Percentiles rank a stretch among this genome's conserved stretches.
These are phyloP conservation scores for Tholera decimalis DNA, from an alignment of 2,888 invertebrate genomes.

Conservation along the genomic window DNA sequence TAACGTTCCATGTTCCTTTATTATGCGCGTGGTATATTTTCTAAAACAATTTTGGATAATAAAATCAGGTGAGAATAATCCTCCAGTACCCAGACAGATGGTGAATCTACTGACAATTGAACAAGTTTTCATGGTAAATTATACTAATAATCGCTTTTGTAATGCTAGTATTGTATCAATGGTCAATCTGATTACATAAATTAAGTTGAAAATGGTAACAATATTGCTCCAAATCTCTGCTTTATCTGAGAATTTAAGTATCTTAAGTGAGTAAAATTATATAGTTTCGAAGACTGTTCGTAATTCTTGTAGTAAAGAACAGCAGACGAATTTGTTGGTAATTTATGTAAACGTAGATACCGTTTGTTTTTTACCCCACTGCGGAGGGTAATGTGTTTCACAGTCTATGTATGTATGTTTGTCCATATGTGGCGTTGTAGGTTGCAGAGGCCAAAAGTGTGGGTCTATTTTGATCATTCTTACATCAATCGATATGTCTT, in stretches of 20 bases:
- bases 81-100: background rate
- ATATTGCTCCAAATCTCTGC: background rate
- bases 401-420: too few species aligned
- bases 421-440: too few species aligned
- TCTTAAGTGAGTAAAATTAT: conserved; percentile 2
- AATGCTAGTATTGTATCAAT: background rate
- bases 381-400: too few species aligned
- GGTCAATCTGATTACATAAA: conserved; percentile 20
- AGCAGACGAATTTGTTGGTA: background rate
- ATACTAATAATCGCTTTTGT: conserved; percentile 28
- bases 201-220: conserved; percentile 2
- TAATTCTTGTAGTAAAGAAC: background rate
- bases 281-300: background rate
- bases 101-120: conserved; percentile 28
- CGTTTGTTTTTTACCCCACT: background rate
- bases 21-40: too few species aligned
- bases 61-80: too few species aligned
- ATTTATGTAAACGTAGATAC: background rate
- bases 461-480: too few species aligned
- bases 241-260: background rate
- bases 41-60: too few species aligned
- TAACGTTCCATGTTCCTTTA: too few species aligned
- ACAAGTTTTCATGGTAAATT: conserved; percentile 33
- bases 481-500: too few species aligned
- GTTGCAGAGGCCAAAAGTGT: too few species aligned